Conservation (phyloP, 2,113 vertebrate species). For the Taurulus bubalis region DNA sequence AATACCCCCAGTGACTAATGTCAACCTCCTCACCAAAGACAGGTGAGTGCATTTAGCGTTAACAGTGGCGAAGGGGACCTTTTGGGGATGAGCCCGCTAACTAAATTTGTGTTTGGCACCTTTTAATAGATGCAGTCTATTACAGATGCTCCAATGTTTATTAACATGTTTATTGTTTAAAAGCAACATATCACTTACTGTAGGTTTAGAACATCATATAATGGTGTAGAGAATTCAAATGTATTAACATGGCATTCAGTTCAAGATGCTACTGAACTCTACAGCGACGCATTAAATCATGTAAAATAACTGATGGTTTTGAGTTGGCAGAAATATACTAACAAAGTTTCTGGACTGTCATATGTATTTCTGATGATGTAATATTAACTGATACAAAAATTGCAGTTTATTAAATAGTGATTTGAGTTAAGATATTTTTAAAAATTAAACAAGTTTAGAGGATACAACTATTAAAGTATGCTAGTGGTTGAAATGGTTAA, state of each 20-base stretch:
- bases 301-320: background rate
- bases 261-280: background rate
- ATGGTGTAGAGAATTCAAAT: background rate
- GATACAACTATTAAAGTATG: background rate
- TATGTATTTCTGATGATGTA: background rate
- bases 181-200: background rate
- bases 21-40: constrained; percentile 94
- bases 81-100: background rate
- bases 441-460: background rate
- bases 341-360: background rate
- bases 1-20: constrained; percentile 88
- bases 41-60: constrained; percentile 76
- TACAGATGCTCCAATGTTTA: background rate
- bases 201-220: background rate
- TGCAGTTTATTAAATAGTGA: background rate
- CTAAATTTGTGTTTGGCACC: background rate
- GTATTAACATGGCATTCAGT: background rate
- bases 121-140: background rate
- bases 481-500: background rate
- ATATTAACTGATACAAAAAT: background rate
- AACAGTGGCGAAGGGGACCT: background rate
- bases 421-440: background rate
- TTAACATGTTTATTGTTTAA: background rate
- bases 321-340: background rate
- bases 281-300: background rate